Base-by-base conservation (phyloP, 2,797 vertebrate species). In the Gorsachius magnificus region DNA sequence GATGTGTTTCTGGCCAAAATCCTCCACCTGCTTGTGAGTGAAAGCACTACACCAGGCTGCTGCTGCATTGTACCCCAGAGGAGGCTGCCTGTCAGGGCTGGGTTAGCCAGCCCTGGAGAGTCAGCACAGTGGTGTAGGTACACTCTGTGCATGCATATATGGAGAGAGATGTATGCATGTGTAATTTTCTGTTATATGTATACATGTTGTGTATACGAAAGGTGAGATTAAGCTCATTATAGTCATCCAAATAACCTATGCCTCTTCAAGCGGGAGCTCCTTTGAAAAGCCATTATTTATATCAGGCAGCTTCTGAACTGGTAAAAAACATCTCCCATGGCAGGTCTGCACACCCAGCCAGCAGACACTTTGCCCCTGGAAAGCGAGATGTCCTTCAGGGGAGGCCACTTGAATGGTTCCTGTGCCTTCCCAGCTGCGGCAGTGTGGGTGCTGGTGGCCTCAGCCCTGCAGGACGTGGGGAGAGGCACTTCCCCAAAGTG, bases 401-500 rank as follows among this genome's bases (percentile, higher is more conserved):
- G n/a, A 15, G 13, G 38, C 38, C 2, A 1, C 28, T 61, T 3
- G 11, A 7, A 16, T 16, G 56, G 28, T 63, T 68, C 29, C 43
- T 3, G 6, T 2, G 2, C 24, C 20, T 26, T 28, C 36, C 24
- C 20, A 16, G 60, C 46, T 46, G 53, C 4, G 7, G 58, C 20
- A 41, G 22, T 0, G 0, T 18, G 16, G 25, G 53, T 58, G 38
- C 25, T 1, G 2, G 31, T 19, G 57, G 48, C 25, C 43, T 64
- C 22, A 48, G n/a, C 64, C 38, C 20, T 16, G 33, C 4, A 5
- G 26, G 21, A 24, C 3, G 13, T 11, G 33, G n/a, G 50, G 33
- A n/a, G 48, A 38, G 22, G 43, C 35, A 15, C 5, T 15, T 36
- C 20, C 16, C 20, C 2, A 4, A 50, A 5, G 13, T 0, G 2